These are phyloP conservation scores for Cebus imitator DNA, from an alignment of 2,113 vertebrate species.

Conservation along the genomic window DNA sequence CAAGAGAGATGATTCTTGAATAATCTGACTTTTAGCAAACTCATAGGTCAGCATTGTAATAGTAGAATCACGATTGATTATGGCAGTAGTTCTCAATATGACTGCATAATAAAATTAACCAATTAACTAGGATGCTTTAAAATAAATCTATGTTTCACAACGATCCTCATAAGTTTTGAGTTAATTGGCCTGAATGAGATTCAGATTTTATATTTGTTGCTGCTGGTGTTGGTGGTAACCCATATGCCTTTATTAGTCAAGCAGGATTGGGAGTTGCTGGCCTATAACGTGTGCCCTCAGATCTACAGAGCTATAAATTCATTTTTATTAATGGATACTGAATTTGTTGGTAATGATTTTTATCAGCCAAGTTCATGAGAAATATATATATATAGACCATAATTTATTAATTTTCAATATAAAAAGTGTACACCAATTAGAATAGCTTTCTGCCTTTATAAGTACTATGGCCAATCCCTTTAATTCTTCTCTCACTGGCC, in stretches of 20 bases:
- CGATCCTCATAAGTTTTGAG: neutral
- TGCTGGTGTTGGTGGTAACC: neutral
- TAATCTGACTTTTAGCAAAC: neutral
- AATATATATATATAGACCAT: neutral
- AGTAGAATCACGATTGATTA: neutral
- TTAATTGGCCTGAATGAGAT: neutral
- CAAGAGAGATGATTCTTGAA: neutral
- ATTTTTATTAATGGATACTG: neutral
- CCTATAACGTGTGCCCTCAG: neutral
- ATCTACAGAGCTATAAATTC: neutral
- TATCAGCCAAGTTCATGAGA: neutral
- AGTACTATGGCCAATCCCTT: neutral
- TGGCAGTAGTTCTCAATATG: neutral
- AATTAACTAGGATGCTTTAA: neutral
- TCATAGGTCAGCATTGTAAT: fast-evolving
- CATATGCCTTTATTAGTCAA: neutral
- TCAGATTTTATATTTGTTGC: neutral
- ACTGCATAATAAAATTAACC: neutral
- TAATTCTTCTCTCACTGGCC: neutral
- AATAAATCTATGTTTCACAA: neutral
- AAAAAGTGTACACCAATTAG: neutral
- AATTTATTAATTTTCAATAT: neutral
- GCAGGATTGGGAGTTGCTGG: neutral
- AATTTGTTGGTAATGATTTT: neutral
- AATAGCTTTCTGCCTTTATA: neutral